A percentile compares a stretch with the other conserved stretches of the same genome.
phyloP scores from a whole-genome alignment of 2,797 vertebrate species.

The Botia almorhae region DNA sequence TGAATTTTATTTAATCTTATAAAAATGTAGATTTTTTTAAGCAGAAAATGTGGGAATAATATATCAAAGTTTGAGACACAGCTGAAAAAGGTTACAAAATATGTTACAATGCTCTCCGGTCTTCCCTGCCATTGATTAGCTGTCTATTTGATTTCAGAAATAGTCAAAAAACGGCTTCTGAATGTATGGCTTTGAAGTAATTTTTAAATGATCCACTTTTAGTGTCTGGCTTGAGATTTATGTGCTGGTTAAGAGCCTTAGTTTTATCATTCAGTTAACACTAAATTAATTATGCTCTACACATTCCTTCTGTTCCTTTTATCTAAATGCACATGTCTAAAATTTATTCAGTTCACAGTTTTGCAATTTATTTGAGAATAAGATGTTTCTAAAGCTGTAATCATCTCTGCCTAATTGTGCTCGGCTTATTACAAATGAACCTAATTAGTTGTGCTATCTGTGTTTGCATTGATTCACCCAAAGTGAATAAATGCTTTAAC shows the following conservation, averaged over 20 bases:
- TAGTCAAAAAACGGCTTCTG: not conserved
- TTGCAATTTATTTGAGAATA: not conserved
- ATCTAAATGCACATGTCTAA: not conserved
- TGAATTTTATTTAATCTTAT: no score
- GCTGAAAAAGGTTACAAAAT: not conserved
- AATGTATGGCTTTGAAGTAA: not conserved
- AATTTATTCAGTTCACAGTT: slow-evolving; percentile 1
- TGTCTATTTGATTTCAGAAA: not conserved
- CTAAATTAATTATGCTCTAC: not conserved
- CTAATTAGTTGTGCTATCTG: slow-evolving; percentile 2
- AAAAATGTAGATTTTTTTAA: no score
- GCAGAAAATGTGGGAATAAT: no score
- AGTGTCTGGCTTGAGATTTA: not conserved
- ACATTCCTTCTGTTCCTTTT: not conserved
- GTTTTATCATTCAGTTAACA: slow-evolving; percentile 1
- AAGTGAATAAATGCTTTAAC: not conserved
- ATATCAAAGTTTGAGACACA: no score
- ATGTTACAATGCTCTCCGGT: not conserved
- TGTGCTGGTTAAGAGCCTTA: not conserved
- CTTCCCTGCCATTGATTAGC: not conserved
- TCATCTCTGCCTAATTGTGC: not conserved
- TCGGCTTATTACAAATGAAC: slow-evolving; percentile 2
- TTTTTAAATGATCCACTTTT: not conserved
- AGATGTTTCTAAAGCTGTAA: not conserved
- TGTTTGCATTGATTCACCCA: not conserved